Conservation (phyloP, 1,140 invertebrate genomes). For the Harlomillsia oculata region DNA sequence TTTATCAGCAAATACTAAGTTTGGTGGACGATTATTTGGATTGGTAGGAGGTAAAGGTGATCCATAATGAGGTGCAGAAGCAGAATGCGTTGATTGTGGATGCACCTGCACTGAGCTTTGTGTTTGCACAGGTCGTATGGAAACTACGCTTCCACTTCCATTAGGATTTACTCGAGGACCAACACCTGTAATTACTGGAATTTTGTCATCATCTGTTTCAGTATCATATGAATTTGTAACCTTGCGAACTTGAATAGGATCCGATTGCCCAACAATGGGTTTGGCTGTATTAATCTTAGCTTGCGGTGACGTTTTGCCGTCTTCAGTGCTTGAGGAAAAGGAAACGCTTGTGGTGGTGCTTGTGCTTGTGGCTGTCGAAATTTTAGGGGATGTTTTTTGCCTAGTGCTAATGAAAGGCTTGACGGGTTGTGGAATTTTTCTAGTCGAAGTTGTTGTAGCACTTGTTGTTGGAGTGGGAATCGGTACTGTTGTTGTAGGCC, state of each 20-base stretch:
- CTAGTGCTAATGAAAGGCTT: conserved; percentile 7
- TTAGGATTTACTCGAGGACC: conserved; percentile 16
- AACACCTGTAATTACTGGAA: conserved; percentile 33
- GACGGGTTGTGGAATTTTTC: background rate
- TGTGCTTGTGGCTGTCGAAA: conserved; percentile 35
- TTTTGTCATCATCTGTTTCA: conserved; percentile 33
- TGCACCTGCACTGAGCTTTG: conserved; percentile 8
- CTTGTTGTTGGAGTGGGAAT: conserved; percentile 32
- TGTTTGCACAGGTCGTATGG: conserved; percentile 2
- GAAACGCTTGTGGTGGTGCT: conserved; percentile 38
- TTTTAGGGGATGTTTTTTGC: conserved; percentile 24
- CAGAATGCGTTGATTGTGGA: conserved; percentile 3
- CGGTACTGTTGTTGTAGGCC: background rate
- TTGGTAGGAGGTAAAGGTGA: background rate
- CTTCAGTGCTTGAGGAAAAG: conserved; percentile 12
- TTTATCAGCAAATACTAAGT: conserved; percentile 35
- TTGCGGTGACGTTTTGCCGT: background rate
- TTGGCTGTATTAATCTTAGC: background rate
- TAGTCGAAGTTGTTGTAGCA: conserved; percentile 14
- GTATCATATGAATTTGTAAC: conserved; percentile 3
- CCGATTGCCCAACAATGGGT: background rate
- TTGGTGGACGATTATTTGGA: conserved; percentile 16
- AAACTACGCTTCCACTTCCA: conserved; percentile 10
- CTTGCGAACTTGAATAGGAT: conserved; percentile 4
- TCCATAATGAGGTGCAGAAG: conserved; percentile 5